Percentiles rank a stretch among this genome's conserved stretches.
phyloP scores from a whole-genome alignment of 2,797 vertebrate genomes.

The Argyrosomus regius region DNA sequence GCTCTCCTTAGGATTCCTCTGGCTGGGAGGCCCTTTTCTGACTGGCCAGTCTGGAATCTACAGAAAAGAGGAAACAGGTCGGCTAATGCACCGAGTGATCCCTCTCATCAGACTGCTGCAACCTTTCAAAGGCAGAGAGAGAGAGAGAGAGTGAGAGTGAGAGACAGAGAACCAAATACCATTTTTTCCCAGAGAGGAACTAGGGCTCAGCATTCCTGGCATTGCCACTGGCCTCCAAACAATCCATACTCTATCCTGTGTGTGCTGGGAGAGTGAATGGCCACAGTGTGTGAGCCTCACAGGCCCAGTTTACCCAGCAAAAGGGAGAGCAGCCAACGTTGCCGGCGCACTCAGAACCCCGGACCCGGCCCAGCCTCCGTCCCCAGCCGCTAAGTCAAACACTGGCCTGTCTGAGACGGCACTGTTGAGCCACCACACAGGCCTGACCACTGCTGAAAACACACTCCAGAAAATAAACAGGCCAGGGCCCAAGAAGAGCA shows the following conservation, averaged over 20 bases:
- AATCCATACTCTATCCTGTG: slow-evolving; percentile 82
- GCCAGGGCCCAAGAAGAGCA: slow-evolving; percentile 73
- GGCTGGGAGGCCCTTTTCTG: slow-evolving; percentile 70
- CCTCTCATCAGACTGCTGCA: slow-evolving; percentile 63
- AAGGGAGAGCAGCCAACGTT: slow-evolving; percentile 65
- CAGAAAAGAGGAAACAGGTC: slow-evolving; percentile 71
- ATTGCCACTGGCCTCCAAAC: slow-evolving; percentile 77
- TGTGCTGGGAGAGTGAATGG: slow-evolving; percentile 76
- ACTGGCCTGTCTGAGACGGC: slow-evolving; percentile 75
- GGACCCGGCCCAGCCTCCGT: slow-evolving; percentile 55
- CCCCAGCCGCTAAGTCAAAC: slow-evolving; percentile 80
- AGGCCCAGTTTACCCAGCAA: slow-evolving; percentile 63
- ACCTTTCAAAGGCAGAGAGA: slow-evolving; percentile 58
- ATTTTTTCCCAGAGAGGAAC: slow-evolving; percentile 78
- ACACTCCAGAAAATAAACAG: slow-evolving; percentile 82
- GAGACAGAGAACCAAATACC: slow-evolving; percentile 67
- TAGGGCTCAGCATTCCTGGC: slow-evolving; percentile 81
- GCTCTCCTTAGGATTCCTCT: slow-evolving; percentile 73
- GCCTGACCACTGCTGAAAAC: slow-evolving; percentile 72
- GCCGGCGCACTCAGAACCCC: slow-evolving; percentile 57
- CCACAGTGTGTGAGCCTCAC: slow-evolving; percentile 75
- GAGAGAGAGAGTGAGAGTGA: slow-evolving; percentile 36
- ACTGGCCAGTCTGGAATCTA: slow-evolving; percentile 69
- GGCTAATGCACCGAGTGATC: slow-evolving; percentile 73
- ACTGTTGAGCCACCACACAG: slow-evolving; percentile 71